Base-by-base conservation (phyloP, 2,888 invertebrate species). In the Lasiommata megera region DNA sequence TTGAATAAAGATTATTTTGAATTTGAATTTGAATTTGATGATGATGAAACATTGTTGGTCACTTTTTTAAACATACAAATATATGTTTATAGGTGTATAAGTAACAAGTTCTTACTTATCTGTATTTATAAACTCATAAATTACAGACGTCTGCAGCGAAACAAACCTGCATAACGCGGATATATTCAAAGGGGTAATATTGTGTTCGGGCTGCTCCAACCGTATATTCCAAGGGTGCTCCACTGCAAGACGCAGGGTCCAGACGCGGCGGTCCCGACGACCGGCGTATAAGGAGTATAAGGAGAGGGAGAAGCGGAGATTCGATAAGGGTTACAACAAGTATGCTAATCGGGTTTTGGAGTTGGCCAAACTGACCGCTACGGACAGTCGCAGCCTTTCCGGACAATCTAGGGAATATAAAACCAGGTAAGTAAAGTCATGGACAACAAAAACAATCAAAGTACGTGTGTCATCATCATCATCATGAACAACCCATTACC, bases 151-250 rank as follows among this genome's bases (percentile, higher is more conserved):
- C 0, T 88, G 88, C 72, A 82, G 81, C 29, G 88, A 88, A 58
- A 82, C 79, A 0, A 66, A 88, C 34, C 73, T 88, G 0, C 69
- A 63, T 0, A 69, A 80, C 40, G 86, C 85, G 0, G 86, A 88
- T 46, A 68, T 82, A 1, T 88, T 88, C 66, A 76, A 79, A 64
- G 88, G 88, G 0, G 82, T 84, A 0, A 83, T 88, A 63, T 86
- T 88, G 67, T 88, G 88, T 63, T 71, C 65, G 3, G 71, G 73
- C 5, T 88, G 88, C 52, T 79, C 85, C 0, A 72, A 81, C 46
- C 73, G 87, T 8, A 88, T 88, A 11, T 88, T 88, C 68, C 78
- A 80, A 60, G 80, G 82, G 0, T 80, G 84, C n/a, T 74, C 77
- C 2, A 76, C 81, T 0, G 84, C 79, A 2, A 71, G 75, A 1